These are phyloP conservation scores for Strix uralensis DNA, from an alignment of 2,113 vertebrate species.

Conservation along the genomic window DNA sequence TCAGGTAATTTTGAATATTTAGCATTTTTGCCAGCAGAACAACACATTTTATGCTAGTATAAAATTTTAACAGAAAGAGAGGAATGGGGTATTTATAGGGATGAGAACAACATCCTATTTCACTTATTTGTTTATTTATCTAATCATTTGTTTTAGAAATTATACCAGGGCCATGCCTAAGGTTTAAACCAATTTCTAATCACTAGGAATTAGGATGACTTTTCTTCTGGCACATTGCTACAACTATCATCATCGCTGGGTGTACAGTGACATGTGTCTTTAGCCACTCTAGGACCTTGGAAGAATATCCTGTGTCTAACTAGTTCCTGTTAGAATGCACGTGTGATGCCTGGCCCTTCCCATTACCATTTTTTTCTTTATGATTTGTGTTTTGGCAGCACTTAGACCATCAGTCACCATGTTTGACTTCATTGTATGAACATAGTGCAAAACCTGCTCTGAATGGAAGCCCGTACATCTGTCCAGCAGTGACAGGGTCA, in stretches of 20 bases:
- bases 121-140: neutral
- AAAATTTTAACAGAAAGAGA: neutral
- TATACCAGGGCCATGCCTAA: neutral
- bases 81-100: neutral
- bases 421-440: neutral
- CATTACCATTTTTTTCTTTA: neutral
- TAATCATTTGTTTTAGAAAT: neutral
- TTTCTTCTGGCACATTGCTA: neutral
- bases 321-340: neutral
- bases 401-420: neutral
- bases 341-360: neutral
- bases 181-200: neutral
- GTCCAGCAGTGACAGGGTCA: neutral
- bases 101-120: neutral
- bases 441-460: neutral
- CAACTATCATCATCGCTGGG: rapidly evolving
- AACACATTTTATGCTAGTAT: neutral
- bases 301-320: rapidly evolving
- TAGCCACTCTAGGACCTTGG: neutral
- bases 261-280: neutral
- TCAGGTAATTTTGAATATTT: neutral
- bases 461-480: neutral
- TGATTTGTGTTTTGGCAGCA: neutral
- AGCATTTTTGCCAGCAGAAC: neutral
- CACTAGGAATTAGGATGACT: neutral